Percentiles rank a stretch among this genome's conserved stretches.
phyloP scores from a whole-genome alignment of 2,888 invertebrate genomes.

The Matsumyia berberina region DNA sequence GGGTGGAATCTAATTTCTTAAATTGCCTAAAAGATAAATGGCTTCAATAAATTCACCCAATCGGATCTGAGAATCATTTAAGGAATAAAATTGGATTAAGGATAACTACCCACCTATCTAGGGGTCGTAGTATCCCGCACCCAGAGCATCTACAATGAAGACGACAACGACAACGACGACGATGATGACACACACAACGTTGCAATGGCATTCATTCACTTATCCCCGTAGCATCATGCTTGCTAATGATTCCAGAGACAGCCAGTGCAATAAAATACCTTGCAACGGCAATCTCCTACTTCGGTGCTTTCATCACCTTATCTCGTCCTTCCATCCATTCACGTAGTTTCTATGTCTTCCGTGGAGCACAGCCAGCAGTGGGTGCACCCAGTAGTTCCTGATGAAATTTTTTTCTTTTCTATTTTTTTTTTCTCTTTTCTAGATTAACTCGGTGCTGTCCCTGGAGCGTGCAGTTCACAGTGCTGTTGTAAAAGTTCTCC shows the following conservation, averaged over 20 bases:
- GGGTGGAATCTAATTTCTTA: constrained; percentile 75
- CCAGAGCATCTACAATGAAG: too few species aligned
- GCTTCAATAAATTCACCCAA: constrained; percentile 73
- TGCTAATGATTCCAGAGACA: constrained; percentile 72
- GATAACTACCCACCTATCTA: constrained; percentile 31
- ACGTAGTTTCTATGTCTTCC: constrained; percentile 6
- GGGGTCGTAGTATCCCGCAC: neutral
- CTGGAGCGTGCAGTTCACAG: neutral
- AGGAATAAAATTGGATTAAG: constrained; percentile 75
- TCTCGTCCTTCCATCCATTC: constrained; percentile 37
- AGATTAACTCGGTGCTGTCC: constrained; percentile 60
- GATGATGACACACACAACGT: constrained; percentile 34
- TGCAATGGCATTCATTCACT: constrained; percentile 56
- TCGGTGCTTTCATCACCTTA: constrained; percentile 53
- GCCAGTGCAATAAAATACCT: constrained; percentile 70
- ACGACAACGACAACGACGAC: too few species aligned
- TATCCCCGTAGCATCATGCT: constrained; percentile 61
- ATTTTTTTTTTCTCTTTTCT: constrained; percentile 35
- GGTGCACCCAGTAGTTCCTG: constrained; percentile 3
- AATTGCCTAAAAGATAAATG: constrained; percentile 74
- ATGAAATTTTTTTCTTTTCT: constrained; percentile 58
- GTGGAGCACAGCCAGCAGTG: constrained; percentile 1
- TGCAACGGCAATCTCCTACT: constrained; percentile 44
- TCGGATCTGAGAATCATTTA: constrained; percentile 73
- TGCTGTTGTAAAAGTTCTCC: constrained; percentile 33